Evolutionary conservation across 2,797 vertebrate genomes (phyloP), one percentile per base, ranked within the genome.

Genomic region (Alfaro cultratus): DNA sequence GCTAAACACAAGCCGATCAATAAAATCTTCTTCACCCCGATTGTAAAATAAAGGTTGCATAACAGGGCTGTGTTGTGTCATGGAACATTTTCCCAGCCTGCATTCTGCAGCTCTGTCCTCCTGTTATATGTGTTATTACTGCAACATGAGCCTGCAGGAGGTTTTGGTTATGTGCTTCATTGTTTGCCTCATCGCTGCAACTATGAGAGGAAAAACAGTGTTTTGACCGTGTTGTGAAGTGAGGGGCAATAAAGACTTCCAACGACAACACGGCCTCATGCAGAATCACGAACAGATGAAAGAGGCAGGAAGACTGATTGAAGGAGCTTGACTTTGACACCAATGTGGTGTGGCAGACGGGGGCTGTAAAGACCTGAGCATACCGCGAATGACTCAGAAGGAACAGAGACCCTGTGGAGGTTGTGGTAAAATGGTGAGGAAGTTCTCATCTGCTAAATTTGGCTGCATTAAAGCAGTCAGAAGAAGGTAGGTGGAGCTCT

Each of bases 291-390:
- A 93, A 90, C 91, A 90, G 91, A 86, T 90, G 87, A 90, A 91
- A 83, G 85, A 87, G 84, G 84, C 73, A 41, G 70, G 46, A 57
- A 80, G 86, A 80, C 83, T 77, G 88, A 91, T 90, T 93, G 91
- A 91, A 91, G 92, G 76, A 81, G 87, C 87, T 87, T 75, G 88
- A 92, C 88, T 83, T 88, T 92, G 94, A 95, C 91, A 84, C 91
- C 88, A 68, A 74, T 0, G 75, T 74, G 83, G 88, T 87, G 92
- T 26, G 80, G 88, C 89, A 91, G 87, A 89, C 45, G 13, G 79
- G 73, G 77, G 86, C 85, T 72, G 21, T 94, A 94, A 94, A 95
- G 91, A 91, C 92, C 91, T 88, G 87, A 91, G 85, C 41, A 76
- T 76, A 39, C 80, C 75, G 77, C 49, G 77, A 88, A 82, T 67